Percentiles rank a stretch among this genome's conserved stretches.
phyloP scores from a whole-genome alignment of 2,113 vertebrate genomes.

The Oncorhynchus nerka region DNA sequence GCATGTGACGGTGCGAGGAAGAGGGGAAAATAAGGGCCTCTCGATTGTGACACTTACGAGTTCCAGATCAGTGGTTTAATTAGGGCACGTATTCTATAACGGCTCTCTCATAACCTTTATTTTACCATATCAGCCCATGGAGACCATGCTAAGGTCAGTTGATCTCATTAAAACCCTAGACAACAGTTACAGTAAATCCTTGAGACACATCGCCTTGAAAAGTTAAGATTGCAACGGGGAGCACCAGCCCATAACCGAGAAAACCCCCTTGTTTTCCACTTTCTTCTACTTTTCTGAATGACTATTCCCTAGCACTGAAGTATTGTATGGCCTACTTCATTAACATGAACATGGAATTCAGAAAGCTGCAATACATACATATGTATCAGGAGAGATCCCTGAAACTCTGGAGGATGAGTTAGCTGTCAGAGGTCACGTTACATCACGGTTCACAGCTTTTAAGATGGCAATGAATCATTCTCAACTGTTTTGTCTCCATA shows the following conservation, averaged over 20 bases:
- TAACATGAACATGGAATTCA: slow-evolving; percentile 43
- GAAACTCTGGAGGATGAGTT: not conserved
- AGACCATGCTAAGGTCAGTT: slow-evolving; percentile 51
- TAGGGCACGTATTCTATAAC: slow-evolving; percentile 23
- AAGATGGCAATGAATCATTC: no score
- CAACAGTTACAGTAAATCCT: slow-evolving; percentile 47
- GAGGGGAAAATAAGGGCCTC: slow-evolving; percentile 11
- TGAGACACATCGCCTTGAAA: slow-evolving; percentile 38
- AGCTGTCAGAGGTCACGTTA: not conserved
- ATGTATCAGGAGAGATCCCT: slow-evolving; percentile 25
- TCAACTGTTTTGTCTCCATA: no score
- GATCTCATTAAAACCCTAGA: slow-evolving; percentile 51
- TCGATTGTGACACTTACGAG: slow-evolving; percentile 31
- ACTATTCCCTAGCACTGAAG: slow-evolving; percentile 22
- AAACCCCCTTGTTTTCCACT: no score
- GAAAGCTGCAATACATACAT: slow-evolving; percentile 7
- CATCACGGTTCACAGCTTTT: no score
- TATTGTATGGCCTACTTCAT: slow-evolving; percentile 14
- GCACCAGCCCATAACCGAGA: no score
- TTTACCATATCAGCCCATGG: slow-evolving; percentile 48
- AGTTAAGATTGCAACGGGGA: not conserved
- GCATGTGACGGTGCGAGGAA: not conserved
- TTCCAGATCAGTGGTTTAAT: slow-evolving; percentile 46
- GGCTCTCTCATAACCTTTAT: slow-evolving; percentile 52
- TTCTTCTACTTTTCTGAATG: not conserved